Evolutionary conservation across 2,797 vertebrate species (phyloP).

Genomic region (Spondyliosoma cantharus): DNA sequence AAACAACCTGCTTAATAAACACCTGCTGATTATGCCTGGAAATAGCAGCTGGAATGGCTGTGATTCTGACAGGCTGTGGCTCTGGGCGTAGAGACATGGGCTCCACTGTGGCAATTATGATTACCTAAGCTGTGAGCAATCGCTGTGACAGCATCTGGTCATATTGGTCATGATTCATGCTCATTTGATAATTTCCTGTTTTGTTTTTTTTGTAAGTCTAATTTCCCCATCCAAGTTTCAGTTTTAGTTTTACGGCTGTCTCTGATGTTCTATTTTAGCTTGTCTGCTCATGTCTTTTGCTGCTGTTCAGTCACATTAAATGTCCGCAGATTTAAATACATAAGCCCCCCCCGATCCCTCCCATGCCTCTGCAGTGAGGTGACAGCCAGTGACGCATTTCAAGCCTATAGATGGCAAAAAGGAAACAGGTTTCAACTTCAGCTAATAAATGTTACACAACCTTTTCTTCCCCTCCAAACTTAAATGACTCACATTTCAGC

Average conservation of each 20-base stretch:
- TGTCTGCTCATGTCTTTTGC: background rate
- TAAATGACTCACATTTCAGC: constrained; percentile 84
- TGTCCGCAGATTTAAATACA: constrained; percentile 12
- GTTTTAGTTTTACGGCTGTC: background rate
- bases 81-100: background rate
- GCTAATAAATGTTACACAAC: constrained; percentile 49
- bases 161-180: background rate
- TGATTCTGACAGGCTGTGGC: background rate
- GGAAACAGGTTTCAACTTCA: constrained; percentile 4
- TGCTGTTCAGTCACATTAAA: background rate
- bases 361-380: constrained; percentile 78
- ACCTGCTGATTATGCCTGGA: background rate
- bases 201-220: background rate
- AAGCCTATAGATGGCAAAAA: constrained; percentile 80
- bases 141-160: background rate
- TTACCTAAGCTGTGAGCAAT: background rate
- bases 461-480: constrained; percentile 79
- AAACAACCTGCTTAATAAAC: background rate
- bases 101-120: background rate
- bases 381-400: constrained; percentile 74
- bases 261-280: background rate
- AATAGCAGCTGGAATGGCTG: background rate
- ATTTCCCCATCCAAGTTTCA: background rate
- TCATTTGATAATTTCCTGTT: background rate
- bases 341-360: constrained; percentile 28